Evolutionary conservation across 2,797 vertebrate genomes (phyloP).

Genomic region (Tangara arthus): DNA sequence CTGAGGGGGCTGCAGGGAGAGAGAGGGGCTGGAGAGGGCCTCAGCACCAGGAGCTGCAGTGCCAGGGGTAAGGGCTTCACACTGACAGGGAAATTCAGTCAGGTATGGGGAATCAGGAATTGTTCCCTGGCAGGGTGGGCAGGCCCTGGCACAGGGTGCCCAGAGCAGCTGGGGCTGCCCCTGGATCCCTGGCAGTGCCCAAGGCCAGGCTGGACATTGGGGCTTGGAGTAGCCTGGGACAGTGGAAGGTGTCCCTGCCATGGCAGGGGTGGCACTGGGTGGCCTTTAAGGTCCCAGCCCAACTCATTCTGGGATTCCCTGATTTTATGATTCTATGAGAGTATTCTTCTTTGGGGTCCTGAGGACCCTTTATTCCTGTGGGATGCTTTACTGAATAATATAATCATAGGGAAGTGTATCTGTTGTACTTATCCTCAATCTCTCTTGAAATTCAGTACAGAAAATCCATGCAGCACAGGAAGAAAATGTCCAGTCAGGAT

Average conservation of each 20-base stretch:
- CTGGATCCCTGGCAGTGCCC: background rate
- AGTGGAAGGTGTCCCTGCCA: background rate
- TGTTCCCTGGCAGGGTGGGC: background rate
- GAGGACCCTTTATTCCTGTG: background rate
- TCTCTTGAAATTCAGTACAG: background rate
- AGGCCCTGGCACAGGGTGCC: background rate
- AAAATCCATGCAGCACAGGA: background rate
- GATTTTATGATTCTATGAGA: background rate
- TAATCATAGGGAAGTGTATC: background rate
- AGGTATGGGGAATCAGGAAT: accelerated
- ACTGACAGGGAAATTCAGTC: background rate
- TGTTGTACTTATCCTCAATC: background rate
- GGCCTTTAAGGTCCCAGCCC: background rate
- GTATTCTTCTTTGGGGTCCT: too few species aligned
- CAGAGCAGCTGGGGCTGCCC: background rate
- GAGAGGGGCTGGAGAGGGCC: background rate
- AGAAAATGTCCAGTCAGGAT: background rate
- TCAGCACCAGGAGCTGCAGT: background rate
- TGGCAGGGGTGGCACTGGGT: accelerated
- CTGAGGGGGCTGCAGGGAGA: background rate
- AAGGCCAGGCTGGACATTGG: too few species aligned
- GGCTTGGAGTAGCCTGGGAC: too few species aligned
- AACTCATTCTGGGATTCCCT: background rate
- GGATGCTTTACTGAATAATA: background rate
- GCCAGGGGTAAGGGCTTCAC: background rate